phyloP scores from a whole-genome alignment of 2,888 invertebrate genomes.

The Chrysopilus asiliformis region DNA sequence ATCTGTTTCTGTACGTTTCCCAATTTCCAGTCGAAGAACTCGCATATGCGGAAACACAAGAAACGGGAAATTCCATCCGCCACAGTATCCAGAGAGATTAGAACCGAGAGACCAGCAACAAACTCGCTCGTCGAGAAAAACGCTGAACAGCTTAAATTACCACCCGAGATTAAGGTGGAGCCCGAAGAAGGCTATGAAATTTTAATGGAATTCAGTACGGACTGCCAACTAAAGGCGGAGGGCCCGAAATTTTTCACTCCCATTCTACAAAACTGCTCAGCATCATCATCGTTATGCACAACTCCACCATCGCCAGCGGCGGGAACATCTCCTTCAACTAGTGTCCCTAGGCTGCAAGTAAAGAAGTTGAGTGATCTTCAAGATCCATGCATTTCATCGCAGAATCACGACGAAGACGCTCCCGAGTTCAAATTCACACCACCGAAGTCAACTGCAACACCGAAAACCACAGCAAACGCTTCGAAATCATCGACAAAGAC shows the following conservation, averaged over 20 bases:
- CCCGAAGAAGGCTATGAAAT: not conserved
- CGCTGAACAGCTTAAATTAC: not conserved
- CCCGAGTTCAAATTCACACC: too few species aligned
- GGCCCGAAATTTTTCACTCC: too few species aligned
- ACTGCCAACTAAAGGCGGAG: not conserved
- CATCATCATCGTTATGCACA: too few species aligned
- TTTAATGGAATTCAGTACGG: slow-evolving; percentile 1
- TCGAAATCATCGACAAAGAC: not conserved
- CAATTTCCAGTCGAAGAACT: slow-evolving; percentile 23
- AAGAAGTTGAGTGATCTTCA: slow-evolving; percentile 13
- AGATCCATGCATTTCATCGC: slow-evolving; percentile 1
- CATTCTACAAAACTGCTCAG: too few species aligned
- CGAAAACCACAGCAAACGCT: not conserved
- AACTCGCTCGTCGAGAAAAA: not conserved
- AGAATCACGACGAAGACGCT: not conserved
- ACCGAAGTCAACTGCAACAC: not conserved
- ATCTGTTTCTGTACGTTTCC: slow-evolving; percentile 22
- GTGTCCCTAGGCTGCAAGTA: slow-evolving; percentile 9
- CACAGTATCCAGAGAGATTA: too few species aligned
- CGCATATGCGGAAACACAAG: slow-evolving; percentile 26
- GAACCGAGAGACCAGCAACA: not conserved
- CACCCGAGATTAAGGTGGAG: too few species aligned
- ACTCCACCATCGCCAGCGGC: not conserved
- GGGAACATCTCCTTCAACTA: not conserved
- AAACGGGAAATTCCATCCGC: not conserved